A percentile compares a stretch with the other conserved stretches of the same genome.
Evolutionary conservation across 2,888 invertebrate genomes (phyloP).

Genomic region (Frankliniella intonsa): DNA sequence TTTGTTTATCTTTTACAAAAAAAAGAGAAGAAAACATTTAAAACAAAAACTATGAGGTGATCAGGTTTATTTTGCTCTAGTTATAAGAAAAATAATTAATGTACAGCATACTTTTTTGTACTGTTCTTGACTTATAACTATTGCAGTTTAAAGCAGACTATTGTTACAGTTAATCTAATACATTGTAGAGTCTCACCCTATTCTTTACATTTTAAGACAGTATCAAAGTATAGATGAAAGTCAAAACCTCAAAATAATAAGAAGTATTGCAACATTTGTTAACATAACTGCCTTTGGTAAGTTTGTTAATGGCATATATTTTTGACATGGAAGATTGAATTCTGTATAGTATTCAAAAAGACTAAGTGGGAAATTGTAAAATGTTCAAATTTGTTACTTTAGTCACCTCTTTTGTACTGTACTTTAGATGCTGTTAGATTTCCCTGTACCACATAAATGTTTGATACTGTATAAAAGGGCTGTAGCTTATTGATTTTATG

Average conservation of each 20-base stretch:
- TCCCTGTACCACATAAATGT: constrained; percentile 8
- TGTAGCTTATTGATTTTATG: constrained; percentile 7
- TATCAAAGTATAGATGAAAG: not conserved
- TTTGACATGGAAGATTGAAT: constrained; percentile 11
- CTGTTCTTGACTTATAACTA: constrained; percentile 11
- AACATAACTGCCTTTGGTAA: not conserved
- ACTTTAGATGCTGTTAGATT: constrained; percentile 16
- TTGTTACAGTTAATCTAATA: not conserved
- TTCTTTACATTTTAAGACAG: not conserved
- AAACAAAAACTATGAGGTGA: not conserved
- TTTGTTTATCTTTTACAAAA: not conserved
- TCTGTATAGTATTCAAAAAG: constrained; percentile 3
- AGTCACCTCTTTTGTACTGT: constrained; percentile 16
- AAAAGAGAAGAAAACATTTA: not conserved
- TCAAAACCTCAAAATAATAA: not conserved
- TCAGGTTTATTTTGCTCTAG: constrained; percentile 24
- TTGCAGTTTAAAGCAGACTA: not conserved
- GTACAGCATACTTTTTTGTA: constrained; percentile 10
- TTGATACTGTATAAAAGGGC: constrained; percentile 5
- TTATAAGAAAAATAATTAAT: constrained; percentile 5
- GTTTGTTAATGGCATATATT: not conserved
- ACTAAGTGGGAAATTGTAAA: constrained; percentile 14
- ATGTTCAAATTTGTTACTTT: constrained; percentile 10
- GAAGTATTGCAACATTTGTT: not conserved
- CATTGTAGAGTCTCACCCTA: not conserved